phyloP scores from a whole-genome alignment of 1,140 invertebrate genomes.

The Drosophila virilis region DNA sequence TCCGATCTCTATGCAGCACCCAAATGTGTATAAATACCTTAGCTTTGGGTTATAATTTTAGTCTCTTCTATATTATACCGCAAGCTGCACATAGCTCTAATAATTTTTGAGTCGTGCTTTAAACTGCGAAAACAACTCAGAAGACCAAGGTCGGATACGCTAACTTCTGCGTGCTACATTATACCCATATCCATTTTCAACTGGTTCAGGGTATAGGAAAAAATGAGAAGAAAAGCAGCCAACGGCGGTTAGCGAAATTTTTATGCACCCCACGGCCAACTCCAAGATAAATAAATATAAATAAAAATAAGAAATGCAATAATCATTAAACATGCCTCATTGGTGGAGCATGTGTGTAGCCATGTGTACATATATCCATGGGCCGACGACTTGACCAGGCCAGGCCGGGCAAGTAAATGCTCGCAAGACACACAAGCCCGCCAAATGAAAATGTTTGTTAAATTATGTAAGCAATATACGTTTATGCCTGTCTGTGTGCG shows the following conservation, averaged over 20 bases:
- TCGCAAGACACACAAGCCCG: constrained; percentile 27
- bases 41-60: no score
- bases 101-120: no score
- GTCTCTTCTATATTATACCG: no score
- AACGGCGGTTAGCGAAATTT: constrained; percentile 33
- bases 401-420: neutral
- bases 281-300: constrained; percentile 69
- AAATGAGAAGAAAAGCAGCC: constrained; percentile 11
- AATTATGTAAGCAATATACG: constrained; percentile 71
- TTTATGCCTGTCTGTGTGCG: constrained; percentile 58
- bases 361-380: constrained; percentile 8
- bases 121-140: no score
- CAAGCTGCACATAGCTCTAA: no score
- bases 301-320: constrained; percentile 73
- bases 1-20: no score
- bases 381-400: constrained; percentile 42
- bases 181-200: no score
- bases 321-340: constrained; percentile 75
- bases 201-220: neutral
- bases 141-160: no score
- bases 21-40: no score
- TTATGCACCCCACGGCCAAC: constrained; percentile 48
- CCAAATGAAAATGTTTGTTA: constrained; percentile 71
- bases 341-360: constrained; percentile 48
- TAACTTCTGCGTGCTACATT: no score